A percentile compares a stretch with the other conserved stretches of the same genome.
Conservation (phyloP, 2,888 invertebrate genomes). For the Orthosia gracilis region DNA sequence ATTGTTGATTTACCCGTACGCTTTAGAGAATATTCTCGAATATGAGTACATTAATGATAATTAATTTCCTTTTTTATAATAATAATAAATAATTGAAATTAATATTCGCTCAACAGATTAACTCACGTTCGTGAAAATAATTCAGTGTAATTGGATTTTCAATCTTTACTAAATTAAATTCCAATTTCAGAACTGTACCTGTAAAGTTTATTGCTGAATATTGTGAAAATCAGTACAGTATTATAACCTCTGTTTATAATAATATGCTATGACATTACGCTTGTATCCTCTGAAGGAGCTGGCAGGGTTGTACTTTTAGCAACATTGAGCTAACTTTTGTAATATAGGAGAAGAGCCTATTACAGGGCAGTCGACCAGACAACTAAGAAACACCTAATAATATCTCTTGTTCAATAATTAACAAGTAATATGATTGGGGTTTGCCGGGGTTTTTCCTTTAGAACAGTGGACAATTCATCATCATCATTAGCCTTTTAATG, state of each 20-base stretch:
- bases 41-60: constrained; percentile 44
- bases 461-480: too few relatives aligned
- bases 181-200: constrained; percentile 2
- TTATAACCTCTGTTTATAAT: background rate
- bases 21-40: constrained; percentile 20
- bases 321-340: too few relatives aligned
- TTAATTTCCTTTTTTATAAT: constrained; percentile 50
- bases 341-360: too few relatives aligned
- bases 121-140: constrained; percentile 47
- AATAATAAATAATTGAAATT: constrained; percentile 53
- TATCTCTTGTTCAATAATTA: too few relatives aligned
- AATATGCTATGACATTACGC: background rate
- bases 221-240: background rate
- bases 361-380: too few relatives aligned
- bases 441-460: too few relatives aligned
- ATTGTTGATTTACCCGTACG: constrained; percentile 15
- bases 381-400: too few relatives aligned
- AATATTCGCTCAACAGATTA: constrained; percentile 55
- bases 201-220: constrained; percentile 2
- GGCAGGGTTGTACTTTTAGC: background rate
- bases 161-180: constrained; percentile 39
- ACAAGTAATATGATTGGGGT: too few relatives aligned
- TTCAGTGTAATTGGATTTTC: constrained; percentile 53
- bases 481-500: too few relatives aligned
- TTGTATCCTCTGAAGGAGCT: background rate